These are phyloP conservation scores for Oceanodroma tethys DNA, from an alignment of 2,113 vertebrate species.

Conservation along the genomic window DNA sequence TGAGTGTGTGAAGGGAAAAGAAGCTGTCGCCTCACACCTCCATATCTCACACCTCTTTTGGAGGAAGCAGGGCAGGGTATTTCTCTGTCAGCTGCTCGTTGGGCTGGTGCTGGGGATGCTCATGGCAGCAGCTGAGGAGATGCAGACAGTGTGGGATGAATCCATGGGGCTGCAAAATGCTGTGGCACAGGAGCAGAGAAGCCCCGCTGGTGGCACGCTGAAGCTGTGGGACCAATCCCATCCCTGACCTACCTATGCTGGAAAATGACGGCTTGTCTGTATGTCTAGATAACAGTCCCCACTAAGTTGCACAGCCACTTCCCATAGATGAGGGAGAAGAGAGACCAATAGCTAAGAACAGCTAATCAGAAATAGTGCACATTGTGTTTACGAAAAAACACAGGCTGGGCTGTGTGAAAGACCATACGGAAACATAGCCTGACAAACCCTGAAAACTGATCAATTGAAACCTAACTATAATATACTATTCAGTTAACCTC, in stretches of 20 bases:
- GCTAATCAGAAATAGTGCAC: background rate
- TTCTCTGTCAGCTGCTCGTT: background rate
- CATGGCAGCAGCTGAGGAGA: background rate
- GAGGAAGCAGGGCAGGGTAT: background rate
- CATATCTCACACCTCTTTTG: fast-evolving
- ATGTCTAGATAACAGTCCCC: too few relatives aligned
- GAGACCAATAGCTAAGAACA: background rate
- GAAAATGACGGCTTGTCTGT: background rate
- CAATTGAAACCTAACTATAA: background rate
- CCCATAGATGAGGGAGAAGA: background rate
- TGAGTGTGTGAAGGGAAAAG: background rate
- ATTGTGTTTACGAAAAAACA: background rate
- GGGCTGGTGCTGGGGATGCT: background rate
- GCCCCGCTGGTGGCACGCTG: fast-evolving
- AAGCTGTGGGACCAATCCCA: background rate
- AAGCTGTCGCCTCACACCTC: background rate
- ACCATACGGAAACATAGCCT: background rate
- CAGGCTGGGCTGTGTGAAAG: background rate
- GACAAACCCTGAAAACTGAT: background rate
- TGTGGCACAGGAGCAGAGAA: fast-evolving
- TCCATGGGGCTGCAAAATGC: background rate
- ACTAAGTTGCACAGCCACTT: background rate
- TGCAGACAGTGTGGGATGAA: background rate
- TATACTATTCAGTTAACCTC: background rate
- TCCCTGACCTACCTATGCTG: fast-evolving